Evolutionary conservation across 2,797 vertebrate genomes (phyloP), one percentile per base, ranked within the genome.

Genomic region (Aldrovandia affinis): DNA sequence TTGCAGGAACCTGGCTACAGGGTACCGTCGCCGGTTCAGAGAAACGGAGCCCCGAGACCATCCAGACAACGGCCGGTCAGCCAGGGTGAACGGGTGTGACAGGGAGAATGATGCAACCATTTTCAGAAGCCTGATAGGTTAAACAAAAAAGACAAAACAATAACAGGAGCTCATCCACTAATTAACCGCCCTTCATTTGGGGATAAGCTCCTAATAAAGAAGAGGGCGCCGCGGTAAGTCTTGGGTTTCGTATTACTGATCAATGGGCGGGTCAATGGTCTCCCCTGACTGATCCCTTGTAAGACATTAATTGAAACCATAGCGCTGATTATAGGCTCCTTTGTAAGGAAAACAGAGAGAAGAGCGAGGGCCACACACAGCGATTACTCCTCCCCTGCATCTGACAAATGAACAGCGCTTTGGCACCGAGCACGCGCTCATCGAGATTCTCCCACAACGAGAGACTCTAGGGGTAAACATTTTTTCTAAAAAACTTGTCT

Each of bases 221-320:
- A 33, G 28, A 47, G 55, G 80, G 39, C n/a, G n/a, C 80, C 50
- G 57, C 50, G 80, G 84, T 86, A 87, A 85, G 79, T 86, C 83
- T 78, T 30, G 84, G 87, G 78, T 85, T 84, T 52, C 80, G 83
- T 87, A 87, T 83, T 44, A 86, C 84, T 90, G 90, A 91, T 86
- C 88, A 77, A 90, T 90, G 84, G 84, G 73, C 68, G 88, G 88
- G 88, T 83, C 88, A 87, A 84, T 28, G 39, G 78, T 83, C 84
- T 78, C 83, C 87, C 84, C 84, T 78, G 80, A 89, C 85, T 87
- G 86, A 91, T 89, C 84, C 86, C 52, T 77, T 75, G 81, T 68
- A 86, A 86, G 87, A 84, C 83, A 86, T 81, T 70, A 85, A 86
- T n/a, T 82, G 83, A 85, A 82, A 85, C 61, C 50, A 73, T 61